Evolutionary conservation across 2,888 invertebrate genomes (phyloP), one percentile per base, ranked within the genome.

Genomic region (Athetis lepigone): DNA sequence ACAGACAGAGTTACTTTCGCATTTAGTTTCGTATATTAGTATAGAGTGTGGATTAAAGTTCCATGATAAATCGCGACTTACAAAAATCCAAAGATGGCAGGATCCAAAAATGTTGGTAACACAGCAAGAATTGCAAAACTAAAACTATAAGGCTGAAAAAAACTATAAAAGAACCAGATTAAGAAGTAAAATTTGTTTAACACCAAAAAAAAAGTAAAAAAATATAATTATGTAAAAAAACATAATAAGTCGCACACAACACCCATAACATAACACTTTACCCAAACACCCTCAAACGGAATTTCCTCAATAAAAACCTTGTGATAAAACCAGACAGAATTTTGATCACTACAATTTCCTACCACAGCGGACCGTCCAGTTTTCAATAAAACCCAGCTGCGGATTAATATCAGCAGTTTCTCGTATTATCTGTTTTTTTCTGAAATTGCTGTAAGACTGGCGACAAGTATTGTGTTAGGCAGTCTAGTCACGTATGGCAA

Each of bases 401-500:
- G 66, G 51, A 73, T 62, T 73, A 66, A 66, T 70, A 74, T 66
- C 58, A 70, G 57, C 59, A 52, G 27, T 72, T 69, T 64, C 72
- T 63, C 39, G 39, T 49, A 69, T 52, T 72, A 78, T 75, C 71
- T 68, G 60, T 52, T 37, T 65, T 75, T 77, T 67, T 76, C 57
- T 71, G 69, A 79, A 81, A 82, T 79, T 79, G 72, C 66, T 77
- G 45, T 51, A 56, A 77, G 69, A 58, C 67, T 60, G 45, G 47
- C 70, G 80, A 84, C 80, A 84, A 84, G 82, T 82, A 77, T 74
- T 66, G 62, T 70, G 67, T 85, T 81, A 64, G 67, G 18, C 47
- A 83, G 62, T 64, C 73, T 16, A 49, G 75, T 78, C 85, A 85
- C 85, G 85, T 84, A 62, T 55, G 29, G 40, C 51, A 58, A 70